phyloP scores from a whole-genome alignment of 2,113 vertebrate species.

The Athene noctua region DNA sequence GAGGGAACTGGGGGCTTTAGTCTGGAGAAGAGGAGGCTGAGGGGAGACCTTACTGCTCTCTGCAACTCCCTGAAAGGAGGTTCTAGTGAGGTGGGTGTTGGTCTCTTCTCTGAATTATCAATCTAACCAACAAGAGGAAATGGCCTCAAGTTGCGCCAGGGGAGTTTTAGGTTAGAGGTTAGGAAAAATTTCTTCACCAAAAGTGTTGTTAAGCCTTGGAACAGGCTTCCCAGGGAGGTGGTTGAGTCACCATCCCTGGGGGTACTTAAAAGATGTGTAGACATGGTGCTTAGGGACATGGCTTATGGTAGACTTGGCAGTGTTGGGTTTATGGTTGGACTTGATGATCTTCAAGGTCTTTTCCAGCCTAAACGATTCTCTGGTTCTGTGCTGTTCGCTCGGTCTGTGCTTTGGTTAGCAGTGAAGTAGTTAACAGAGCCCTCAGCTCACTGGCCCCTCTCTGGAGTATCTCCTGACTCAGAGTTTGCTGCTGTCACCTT shows the following conservation, averaged over 20 bases:
- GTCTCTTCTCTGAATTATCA: background rate
- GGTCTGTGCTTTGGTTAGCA: background rate
- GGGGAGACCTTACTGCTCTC: background rate
- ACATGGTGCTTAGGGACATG: background rate
- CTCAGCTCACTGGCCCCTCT: fast-evolving
- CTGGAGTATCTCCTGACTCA: background rate
- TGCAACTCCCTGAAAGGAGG: background rate
- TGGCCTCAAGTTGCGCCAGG: background rate
- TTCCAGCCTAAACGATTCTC: background rate
- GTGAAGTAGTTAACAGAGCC: background rate
- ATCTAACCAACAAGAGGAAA: background rate
- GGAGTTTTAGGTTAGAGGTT: background rate
- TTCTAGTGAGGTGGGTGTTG: background rate
- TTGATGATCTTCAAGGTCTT: background rate
- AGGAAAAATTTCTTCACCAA: background rate
- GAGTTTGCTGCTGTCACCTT: background rate
- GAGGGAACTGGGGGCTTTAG: background rate
- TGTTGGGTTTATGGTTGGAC: background rate
- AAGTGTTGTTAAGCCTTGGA: background rate
- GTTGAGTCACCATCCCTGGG: background rate
- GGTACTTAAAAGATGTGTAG: background rate
- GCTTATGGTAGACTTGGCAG: background rate
- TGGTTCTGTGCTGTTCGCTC: fast-evolving
- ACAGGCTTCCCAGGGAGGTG: background rate
- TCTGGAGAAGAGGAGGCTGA: background rate